Percentiles rank a stretch among this genome's conserved stretches.
phyloP scores from a whole-genome alignment of 1,140 invertebrate species.

The Coboldia fuscipes region DNA sequence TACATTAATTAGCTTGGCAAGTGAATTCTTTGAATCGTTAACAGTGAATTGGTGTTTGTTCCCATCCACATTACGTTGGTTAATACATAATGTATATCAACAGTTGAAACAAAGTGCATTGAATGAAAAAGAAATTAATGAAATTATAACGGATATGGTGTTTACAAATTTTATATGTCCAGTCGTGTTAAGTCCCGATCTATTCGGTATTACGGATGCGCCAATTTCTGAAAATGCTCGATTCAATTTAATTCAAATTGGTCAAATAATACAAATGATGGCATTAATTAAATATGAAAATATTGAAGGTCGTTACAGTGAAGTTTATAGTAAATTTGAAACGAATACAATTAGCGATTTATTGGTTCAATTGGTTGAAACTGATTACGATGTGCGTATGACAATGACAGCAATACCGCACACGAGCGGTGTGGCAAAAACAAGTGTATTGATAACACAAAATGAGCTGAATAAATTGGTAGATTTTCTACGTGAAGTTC shows the following conservation, averaged over 20 bases:
- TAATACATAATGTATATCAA: conserved; percentile 52
- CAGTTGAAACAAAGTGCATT: conserved; percentile 39
- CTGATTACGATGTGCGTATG: conserved; percentile 27
- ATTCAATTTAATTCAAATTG: conserved; percentile 82
- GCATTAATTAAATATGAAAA: conserved; percentile 67
- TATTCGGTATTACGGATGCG: conserved; percentile 84
- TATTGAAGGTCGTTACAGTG: conserved; percentile 44
- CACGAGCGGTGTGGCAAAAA: conserved; percentile 31
- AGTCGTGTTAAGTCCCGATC: conserved; percentile 89
- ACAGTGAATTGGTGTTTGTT: conserved; percentile 79
- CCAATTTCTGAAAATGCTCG: conserved; percentile 78
- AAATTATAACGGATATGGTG: conserved; percentile 79
- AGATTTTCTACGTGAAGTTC: conserved; percentile 22
- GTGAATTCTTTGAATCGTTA: conserved; percentile 66
- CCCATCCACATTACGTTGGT: conserved; percentile 61
- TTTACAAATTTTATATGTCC: conserved; percentile 91
- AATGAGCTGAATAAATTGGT: conserved; percentile 39
- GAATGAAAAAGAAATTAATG: conserved; percentile 43
- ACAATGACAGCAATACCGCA: conserved; percentile 32
- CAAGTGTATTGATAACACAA: conserved; percentile 43
- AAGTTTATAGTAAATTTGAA: conserved; percentile 57
- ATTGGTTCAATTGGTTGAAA: conserved; percentile 40
- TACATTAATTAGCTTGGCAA: conserved; percentile 54
- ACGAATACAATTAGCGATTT: conserved; percentile 52
- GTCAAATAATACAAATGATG: conserved; percentile 78